phyloP scores from a whole-genome alignment of 2,113 vertebrate species.

The Gymnogyps californianus region DNA sequence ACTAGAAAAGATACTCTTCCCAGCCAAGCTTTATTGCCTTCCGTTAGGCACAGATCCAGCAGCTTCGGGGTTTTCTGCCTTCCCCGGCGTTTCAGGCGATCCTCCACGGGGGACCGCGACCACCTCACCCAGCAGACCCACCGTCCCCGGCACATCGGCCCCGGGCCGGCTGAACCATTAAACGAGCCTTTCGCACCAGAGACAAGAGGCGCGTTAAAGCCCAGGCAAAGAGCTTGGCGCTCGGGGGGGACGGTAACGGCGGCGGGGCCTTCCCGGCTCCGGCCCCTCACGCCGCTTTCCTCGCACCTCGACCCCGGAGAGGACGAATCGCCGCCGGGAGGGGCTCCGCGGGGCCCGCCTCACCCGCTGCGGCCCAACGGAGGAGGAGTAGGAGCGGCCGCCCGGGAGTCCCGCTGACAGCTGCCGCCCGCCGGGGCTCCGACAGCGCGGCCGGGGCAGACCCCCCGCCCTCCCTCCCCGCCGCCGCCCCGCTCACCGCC shows the following conservation, averaged over 20 bases:
- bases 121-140: background rate
- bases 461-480: background rate
- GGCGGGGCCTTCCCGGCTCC: background rate
- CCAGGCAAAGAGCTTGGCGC: background rate
- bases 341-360: background rate
- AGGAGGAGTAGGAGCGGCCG: background rate
- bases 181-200: background rate
- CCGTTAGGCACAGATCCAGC: background rate
- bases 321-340: background rate
- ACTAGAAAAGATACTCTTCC: background rate
- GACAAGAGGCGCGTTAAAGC: background rate
- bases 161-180: background rate
- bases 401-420: background rate
- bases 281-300: background rate
- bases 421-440: background rate
- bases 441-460: background rate
- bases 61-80: background rate
- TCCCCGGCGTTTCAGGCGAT: background rate
- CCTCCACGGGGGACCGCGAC: background rate
- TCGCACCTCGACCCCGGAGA: background rate
- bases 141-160: background rate
- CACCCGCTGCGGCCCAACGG: background rate
- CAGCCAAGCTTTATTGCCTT: background rate
- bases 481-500: conserved; percentile 23
- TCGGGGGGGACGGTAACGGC: background rate